phyloP scores from a whole-genome alignment of 2,113 vertebrate species.

The Sus scrofa region T2T-Sscrofa CM000812.6:50741001-50741500 shows the following conservation, averaged over 20 bases:
- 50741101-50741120: conserved; percentile 19
- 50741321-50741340: not conserved
- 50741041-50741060: not conserved
- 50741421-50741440: fast-evolving
- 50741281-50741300: not conserved
- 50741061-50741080: not conserved
- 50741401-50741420: not conserved
- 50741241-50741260: conserved; percentile 54
- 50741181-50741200: not conserved
- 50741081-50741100: conserved; percentile 26
- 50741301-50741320: conserved; percentile 24
- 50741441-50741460: not conserved
- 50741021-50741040: not conserved
- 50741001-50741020: not conserved
- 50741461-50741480: not conserved
- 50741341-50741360: not conserved
- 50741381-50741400: not conserved
- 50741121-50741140: conserved; percentile 26
- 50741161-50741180: conserved; percentile 1
- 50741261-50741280: conserved; percentile 29
- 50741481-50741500: not conserved
- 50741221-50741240: not conserved
- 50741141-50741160: conserved; percentile 28
- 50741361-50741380: not conserved
- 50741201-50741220: conserved; percentile 4